Evolutionary conservation across 2,797 vertebrate genomes (phyloP).

Genomic region (Prunella strophiata): DNA sequence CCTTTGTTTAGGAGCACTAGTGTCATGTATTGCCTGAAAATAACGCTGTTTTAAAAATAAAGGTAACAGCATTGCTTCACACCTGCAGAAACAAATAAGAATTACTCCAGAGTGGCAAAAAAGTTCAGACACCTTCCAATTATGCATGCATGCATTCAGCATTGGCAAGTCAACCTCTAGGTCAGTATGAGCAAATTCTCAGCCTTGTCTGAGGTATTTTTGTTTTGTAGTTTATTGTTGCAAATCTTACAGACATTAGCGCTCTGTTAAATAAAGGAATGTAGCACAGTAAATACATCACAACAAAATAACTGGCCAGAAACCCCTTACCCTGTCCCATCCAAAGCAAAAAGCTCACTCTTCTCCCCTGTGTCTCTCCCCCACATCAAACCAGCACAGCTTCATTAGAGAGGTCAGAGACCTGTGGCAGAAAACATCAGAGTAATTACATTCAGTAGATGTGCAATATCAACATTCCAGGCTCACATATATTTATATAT

Average conservation of each 20-base stretch:
- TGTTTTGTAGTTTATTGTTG: conserved; percentile 86
- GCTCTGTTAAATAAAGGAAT: conserved; percentile 87
- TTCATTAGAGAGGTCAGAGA: conserved; percentile 76
- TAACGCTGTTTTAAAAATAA: not conserved
- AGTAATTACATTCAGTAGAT: conserved; percentile 90
- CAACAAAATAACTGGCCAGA: conserved; percentile 83
- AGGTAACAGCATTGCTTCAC: not conserved
- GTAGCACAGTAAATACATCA: conserved; percentile 84
- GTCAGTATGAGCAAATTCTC: conserved; percentile 31
- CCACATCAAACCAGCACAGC: conserved; percentile 76
- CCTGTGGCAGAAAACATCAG: conserved; percentile 78
- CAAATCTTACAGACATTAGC: conserved; percentile 91
- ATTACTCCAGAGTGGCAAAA: not conserved
- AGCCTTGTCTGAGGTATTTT: conserved; percentile 75
- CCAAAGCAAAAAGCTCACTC: conserved; percentile 34
- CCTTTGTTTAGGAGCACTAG: not conserved
- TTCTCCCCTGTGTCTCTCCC: not conserved
- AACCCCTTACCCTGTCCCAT: not conserved
- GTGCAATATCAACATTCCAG: conserved; percentile 87
- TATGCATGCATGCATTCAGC: not conserved
- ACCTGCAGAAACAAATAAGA: not conserved
- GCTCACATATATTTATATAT: conserved; percentile 76
- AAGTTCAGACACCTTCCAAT: not conserved
- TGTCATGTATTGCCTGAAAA: not conserved
- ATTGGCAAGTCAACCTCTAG: not conserved